phyloP scores from a whole-genome alignment of 2,888 invertebrate species.

The Alsophila aescularia region DNA sequence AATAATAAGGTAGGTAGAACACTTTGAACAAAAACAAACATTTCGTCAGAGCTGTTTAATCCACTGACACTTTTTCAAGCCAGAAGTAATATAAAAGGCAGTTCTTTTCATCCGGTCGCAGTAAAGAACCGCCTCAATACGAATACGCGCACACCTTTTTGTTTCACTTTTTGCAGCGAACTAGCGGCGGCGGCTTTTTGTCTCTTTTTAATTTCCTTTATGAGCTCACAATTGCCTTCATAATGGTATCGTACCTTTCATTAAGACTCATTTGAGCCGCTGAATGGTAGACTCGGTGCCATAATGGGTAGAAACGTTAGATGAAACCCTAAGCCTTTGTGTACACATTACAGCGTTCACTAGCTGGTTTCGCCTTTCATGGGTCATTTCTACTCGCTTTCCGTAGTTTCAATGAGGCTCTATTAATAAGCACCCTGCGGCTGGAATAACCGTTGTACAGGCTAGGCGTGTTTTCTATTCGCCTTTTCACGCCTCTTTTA shows the following conservation, averaged over 20 bases:
- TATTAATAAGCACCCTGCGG: conserved; percentile 63
- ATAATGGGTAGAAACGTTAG: conserved; percentile 74
- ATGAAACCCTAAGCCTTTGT: conserved; percentile 71
- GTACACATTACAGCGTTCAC: conserved; percentile 60
- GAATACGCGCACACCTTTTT: conserved; percentile 49
- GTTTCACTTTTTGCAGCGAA: conserved; percentile 49
- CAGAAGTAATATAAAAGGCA: conserved; percentile 32
- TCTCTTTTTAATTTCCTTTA: conserved; percentile 80
- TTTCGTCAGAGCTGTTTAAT: conserved; percentile 26
- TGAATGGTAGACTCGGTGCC: conserved; percentile 70
- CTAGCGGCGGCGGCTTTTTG: conserved; percentile 54
- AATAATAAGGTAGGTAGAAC: conserved; percentile 9
- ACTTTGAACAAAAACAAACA: conserved; percentile 24
- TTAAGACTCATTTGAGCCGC: conserved; percentile 75
- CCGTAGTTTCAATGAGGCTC: conserved; percentile 58
- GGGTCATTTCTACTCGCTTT: conserved; percentile 62
- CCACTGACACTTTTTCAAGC: conserved; percentile 22
- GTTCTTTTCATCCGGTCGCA: conserved; percentile 43
- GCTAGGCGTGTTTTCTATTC: conserved; percentile 36
- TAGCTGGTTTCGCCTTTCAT: conserved; percentile 63
- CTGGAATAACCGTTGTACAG: conserved; percentile 48
- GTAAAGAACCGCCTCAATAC: conserved; percentile 43
- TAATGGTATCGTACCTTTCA: conserved; percentile 80
- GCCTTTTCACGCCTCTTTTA: conserved; percentile 22
- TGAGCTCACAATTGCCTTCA: conserved; percentile 77